A percentile compares a stretch with the other conserved stretches of the same genome.
Evolutionary conservation across 1,140 invertebrate genomes (phyloP).

Genomic region (Ctenoplectra terminalis): DNA sequence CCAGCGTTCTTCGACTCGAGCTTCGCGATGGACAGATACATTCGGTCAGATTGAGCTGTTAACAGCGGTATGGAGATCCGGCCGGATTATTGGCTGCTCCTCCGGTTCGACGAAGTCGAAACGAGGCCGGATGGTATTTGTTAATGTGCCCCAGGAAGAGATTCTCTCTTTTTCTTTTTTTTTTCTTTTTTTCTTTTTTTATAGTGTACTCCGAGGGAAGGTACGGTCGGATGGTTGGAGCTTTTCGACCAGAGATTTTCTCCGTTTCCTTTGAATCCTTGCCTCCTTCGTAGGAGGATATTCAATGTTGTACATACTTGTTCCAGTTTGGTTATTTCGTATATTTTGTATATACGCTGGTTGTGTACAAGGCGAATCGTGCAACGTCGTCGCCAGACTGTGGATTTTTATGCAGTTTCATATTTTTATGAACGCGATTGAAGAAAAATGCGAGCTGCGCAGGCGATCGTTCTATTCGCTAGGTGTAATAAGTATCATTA

Average conservation of each 20-base stretch:
- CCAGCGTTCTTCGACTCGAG: not conserved
- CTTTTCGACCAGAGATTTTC: not conserved
- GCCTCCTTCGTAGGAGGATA: not conserved
- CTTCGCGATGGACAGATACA: conserved; percentile 33
- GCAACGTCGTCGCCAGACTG: too few species aligned
- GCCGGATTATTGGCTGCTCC: conserved; percentile 37
- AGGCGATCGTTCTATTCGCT: too few species aligned
- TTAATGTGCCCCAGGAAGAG: conserved; percentile 5
- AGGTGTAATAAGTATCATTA: too few species aligned
- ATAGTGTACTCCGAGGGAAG: not conserved
- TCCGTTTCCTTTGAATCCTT: not conserved
- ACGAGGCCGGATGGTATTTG: conserved; percentile 21
- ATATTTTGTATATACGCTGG: not conserved
- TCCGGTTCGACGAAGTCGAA: not conserved
- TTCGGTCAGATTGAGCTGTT: not conserved
- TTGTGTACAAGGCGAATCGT: not conserved
- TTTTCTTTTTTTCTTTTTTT: not conserved
- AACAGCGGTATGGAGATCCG: conserved; percentile 25
- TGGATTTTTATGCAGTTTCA: too few species aligned
- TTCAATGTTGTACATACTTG: not conserved
- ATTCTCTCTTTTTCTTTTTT: not conserved
- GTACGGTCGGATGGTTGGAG: not conserved
- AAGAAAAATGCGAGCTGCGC: too few species aligned
- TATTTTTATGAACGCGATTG: too few species aligned
- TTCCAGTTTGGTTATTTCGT: not conserved